Conservation (phyloP, 2,888 invertebrate genomes). For the Heteromyza rotundicornis region DNA sequence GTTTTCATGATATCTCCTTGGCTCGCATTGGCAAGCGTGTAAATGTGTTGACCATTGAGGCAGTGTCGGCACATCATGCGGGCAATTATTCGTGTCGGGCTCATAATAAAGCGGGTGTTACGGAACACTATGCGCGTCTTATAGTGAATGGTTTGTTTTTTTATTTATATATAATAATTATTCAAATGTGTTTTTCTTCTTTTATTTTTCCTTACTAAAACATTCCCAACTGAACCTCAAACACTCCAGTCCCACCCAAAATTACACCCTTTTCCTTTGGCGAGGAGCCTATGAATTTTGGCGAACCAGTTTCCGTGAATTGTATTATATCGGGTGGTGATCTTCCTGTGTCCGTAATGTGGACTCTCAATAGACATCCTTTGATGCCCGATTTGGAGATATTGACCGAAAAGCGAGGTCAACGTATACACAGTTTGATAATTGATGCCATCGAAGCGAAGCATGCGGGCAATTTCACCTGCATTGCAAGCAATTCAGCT, state of each 20-base stretch:
- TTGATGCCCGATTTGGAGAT: conserved; percentile 57
- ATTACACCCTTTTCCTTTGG: conserved; percentile 79
- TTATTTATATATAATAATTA: neutral
- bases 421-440: conserved; percentile 67
- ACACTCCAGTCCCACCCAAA: conserved; percentile 60
- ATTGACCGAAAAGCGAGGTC: conserved; percentile 61
- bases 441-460: conserved; percentile 73
- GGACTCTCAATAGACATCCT: conserved; percentile 71
- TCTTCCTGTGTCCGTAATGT: conserved; percentile 76
- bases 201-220: conserved; percentile 6
- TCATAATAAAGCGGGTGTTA: conserved; percentile 68
- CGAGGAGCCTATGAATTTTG: conserved; percentile 73
- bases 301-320: conserved; percentile 67
- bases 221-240: neutral
- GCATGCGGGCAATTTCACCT: conserved; percentile 72
- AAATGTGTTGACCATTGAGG: conserved; percentile 64
- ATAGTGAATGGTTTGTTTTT: conserved; percentile 68
- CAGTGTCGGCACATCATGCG: conserved; percentile 68
- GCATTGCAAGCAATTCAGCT: conserved; percentile 67
- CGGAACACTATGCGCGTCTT: conserved; percentile 67
- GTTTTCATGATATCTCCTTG: conserved; percentile 58
- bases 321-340: conserved; percentile 80
- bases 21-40: conserved; percentile 71
- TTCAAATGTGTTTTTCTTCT: conserved; percentile 24
- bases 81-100: conserved; percentile 77